Conservation (phyloP, 2,888 invertebrate species). For the Campopleginae sp. region DNA sequence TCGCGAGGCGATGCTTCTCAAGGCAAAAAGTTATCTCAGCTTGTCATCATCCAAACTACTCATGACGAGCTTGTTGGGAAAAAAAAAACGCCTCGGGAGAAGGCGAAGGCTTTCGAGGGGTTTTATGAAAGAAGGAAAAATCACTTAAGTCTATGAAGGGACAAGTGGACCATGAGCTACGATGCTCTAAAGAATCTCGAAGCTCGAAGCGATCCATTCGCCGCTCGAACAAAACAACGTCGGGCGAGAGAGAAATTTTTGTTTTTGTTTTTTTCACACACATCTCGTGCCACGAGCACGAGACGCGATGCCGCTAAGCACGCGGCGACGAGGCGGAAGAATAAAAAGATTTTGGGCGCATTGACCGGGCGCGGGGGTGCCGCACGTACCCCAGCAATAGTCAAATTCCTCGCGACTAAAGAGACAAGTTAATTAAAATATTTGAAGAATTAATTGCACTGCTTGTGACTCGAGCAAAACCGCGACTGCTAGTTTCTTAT, state of each 20-base stretch:
- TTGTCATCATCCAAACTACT: slow-evolving; percentile 52
- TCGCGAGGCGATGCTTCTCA: slow-evolving; percentile 42
- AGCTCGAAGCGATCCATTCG: too few species aligned
- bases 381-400: too few species aligned
- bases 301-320: too few species aligned
- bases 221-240: too few species aligned
- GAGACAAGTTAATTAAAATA: slow-evolving; percentile 13
- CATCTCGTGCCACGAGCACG: too few species aligned
- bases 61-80: slow-evolving; percentile 9
- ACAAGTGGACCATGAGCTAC: slow-evolving; percentile 27
- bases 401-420: neutral
- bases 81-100: neutral
- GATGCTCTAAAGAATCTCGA: slow-evolving; percentile 28
- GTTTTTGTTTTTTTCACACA: too few species aligned
- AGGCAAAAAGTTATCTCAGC: slow-evolving; percentile 53
- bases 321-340: too few species aligned
- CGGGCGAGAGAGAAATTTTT: too few species aligned
- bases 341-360: neutral
- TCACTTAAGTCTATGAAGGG: slow-evolving; percentile 39
- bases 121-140: slow-evolving; percentile 9
- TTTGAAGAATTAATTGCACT: slow-evolving; percentile 16
- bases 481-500: neutral
- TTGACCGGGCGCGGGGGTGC: too few species aligned
- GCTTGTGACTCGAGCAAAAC: neutral
- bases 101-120: slow-evolving; percentile 13